Conservation (phyloP, 2,113 vertebrate species). For the Aphyosemion australe region DNA sequence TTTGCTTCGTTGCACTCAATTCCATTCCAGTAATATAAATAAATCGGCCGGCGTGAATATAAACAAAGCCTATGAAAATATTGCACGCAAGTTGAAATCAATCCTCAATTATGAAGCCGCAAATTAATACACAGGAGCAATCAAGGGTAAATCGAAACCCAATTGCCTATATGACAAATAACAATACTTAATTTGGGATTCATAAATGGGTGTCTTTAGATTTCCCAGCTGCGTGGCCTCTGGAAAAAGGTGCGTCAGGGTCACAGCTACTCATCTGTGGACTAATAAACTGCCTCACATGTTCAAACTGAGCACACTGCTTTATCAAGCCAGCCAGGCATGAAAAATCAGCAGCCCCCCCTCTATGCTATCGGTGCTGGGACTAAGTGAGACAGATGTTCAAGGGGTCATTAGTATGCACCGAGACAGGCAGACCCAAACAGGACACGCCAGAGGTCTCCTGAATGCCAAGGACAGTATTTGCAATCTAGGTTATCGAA, state of each 20-base stretch:
- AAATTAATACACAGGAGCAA: conserved; percentile 72
- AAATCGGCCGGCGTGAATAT: conserved; percentile 59
- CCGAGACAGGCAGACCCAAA: conserved; percentile 56
- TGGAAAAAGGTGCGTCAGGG: conserved; percentile 53
- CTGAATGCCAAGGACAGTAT: conserved; percentile 78
- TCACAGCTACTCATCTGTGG: conserved; percentile 49
- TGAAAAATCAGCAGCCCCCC: conserved; percentile 64
- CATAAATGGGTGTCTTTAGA: conserved; percentile 21
- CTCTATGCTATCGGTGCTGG: conserved; percentile 61
- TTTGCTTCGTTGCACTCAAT: conserved; percentile 65
- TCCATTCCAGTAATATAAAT: conserved; percentile 67
- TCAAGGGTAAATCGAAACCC: conserved; percentile 70
- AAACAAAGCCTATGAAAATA: conserved; percentile 69
- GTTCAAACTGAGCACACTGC: conserved; percentile 64
- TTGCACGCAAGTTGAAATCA: conserved; percentile 64
- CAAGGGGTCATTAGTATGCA: conserved; percentile 79
- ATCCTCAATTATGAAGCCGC: conserved; percentile 63
- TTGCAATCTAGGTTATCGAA: conserved; percentile 41
- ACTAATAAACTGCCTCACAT: conserved; percentile 70
- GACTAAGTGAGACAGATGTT: conserved; percentile 81
- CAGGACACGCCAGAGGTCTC: conserved; percentile 71
- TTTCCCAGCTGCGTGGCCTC: conserved; percentile 12
- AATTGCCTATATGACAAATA: conserved; percentile 67
- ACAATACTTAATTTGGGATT: conserved; percentile 56
- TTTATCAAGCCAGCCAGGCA: conserved; percentile 74